Percentiles rank a stretch among this genome's conserved stretches.
Evolutionary conservation across 2,888 invertebrate genomes (phyloP).

Genomic region (Gordius sp.): DNA sequence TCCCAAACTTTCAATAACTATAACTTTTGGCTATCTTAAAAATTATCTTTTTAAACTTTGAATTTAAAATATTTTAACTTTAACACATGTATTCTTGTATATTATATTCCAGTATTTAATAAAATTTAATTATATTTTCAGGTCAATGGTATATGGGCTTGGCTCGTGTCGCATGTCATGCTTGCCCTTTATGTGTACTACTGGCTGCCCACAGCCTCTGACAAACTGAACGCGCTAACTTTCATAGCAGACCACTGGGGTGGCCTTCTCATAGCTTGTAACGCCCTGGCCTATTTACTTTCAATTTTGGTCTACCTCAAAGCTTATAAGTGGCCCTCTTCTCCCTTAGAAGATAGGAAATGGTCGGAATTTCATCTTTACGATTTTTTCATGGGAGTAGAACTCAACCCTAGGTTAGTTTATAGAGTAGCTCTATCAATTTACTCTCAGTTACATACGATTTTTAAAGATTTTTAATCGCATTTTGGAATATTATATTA

Average conservation of each 20-base stretch:
- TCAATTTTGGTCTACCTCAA: slow-evolving; percentile 25
- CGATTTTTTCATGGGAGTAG: slow-evolving; percentile 37
- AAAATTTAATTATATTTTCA: no score
- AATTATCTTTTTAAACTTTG: no score
- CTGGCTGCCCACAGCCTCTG: background rate
- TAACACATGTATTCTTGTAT: no score
- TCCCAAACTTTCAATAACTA: no score
- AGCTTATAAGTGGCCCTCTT: slow-evolving; percentile 28
- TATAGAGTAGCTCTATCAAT: slow-evolving; percentile 24
- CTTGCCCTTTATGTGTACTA: background rate
- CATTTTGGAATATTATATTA: no score
- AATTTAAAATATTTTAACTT: no score
- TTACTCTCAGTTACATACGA: no score
- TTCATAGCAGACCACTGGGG: slow-evolving; percentile 31
- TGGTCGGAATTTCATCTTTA: slow-evolving; percentile 30
- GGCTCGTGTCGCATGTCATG: background rate
- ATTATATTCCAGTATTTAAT: no score
- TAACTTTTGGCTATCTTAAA: no score
- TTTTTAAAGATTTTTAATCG: no score
- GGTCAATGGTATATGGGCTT: slow-evolving; percentile 4
- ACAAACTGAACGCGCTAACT: slow-evolving; percentile 28
- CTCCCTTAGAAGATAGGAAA: slow-evolving; percentile 26
- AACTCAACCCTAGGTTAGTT: slow-evolving; percentile 34
- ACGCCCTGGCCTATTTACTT: slow-evolving; percentile 29
- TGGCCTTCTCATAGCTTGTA: slow-evolving; percentile 30